These are phyloP conservation scores for Heteropelma amictum DNA, from an alignment of 2,888 invertebrate species.

Conservation along the genomic window DNA sequence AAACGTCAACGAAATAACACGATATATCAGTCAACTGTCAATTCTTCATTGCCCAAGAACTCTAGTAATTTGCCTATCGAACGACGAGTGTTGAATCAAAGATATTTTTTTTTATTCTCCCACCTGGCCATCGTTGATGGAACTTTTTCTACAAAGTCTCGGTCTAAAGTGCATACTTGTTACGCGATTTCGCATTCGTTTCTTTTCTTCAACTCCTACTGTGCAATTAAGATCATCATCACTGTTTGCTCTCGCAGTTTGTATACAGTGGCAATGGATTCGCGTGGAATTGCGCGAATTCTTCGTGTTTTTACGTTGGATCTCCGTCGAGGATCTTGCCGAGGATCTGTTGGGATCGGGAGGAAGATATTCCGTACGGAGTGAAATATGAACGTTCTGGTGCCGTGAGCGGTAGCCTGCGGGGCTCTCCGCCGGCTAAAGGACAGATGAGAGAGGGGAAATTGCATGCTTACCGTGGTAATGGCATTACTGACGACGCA, in stretches of 20 bases:
- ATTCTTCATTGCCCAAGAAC: too few species aligned
- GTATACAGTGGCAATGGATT: slow-evolving; percentile 2
- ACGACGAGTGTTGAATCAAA: too few species aligned
- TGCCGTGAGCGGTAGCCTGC: too few species aligned
- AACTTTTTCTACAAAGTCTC: too few species aligned
- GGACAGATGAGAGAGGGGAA: slow-evolving; percentile 60
- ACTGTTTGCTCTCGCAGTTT: not conserved
- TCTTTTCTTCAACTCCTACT: not conserved
- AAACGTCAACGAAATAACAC: too few species aligned
- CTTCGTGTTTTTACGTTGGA: not conserved
- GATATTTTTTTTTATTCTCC: too few species aligned
- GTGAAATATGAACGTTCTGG: not conserved
- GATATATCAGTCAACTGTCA: too few species aligned
- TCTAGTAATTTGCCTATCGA: too few species aligned
- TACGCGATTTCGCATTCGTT: not conserved
- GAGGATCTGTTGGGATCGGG: not conserved
- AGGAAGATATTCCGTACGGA: not conserved
- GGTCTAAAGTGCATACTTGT: too few species aligned
- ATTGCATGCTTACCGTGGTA: slow-evolving; percentile 72
- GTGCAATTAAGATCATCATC: not conserved
- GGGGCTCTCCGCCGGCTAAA: slow-evolving; percentile 22
- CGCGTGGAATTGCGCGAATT: slow-evolving; percentile 9
- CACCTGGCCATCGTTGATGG: too few species aligned
- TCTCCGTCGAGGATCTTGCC: slow-evolving; percentile 7
- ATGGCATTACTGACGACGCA: slow-evolving; percentile 70